phyloP scores from a whole-genome alignment of 2,888 invertebrate species.

The Oscheius sp. region DNA sequence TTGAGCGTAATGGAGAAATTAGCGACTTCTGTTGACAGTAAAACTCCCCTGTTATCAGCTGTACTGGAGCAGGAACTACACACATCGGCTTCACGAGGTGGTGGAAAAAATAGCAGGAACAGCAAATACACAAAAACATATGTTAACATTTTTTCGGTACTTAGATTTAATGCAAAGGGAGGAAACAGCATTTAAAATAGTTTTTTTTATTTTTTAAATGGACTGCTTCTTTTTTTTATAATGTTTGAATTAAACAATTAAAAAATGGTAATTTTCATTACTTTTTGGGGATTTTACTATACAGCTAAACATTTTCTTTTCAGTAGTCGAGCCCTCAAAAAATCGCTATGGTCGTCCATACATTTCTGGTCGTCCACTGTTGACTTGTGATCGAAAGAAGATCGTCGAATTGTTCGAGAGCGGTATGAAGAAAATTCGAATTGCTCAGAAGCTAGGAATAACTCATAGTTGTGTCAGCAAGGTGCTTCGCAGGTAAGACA shows the following conservation, averaged over 20 bases:
- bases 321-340: slow-evolving; percentile 54
- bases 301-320: too few relatives aligned
- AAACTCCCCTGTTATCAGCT: slow-evolving; percentile 5
- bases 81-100: slow-evolving; percentile 1
- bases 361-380: slow-evolving; percentile 62
- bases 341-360: slow-evolving; percentile 65
- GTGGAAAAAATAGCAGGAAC: too few relatives aligned
- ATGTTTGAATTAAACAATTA: too few relatives aligned
- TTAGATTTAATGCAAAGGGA: too few relatives aligned
- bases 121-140: too few relatives aligned
- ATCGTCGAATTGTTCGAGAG: slow-evolving; percentile 58
- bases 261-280: too few relatives aligned
- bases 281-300: too few relatives aligned
- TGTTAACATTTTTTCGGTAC: too few relatives aligned
- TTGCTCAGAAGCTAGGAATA: slow-evolving; percentile 60
- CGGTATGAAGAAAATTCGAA: slow-evolving; percentile 61
- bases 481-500: slow-evolving; percentile 54
- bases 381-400: slow-evolving; percentile 60
- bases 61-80: slow-evolving; percentile 6
- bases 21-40: neutral
- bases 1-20: slow-evolving; percentile 16
- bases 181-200: too few relatives aligned
- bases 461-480: slow-evolving; percentile 65
- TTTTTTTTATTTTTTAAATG: too few relatives aligned
- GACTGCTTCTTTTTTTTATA: too few relatives aligned